Evolutionary conservation across 2,113 vertebrate genomes (phyloP), one percentile per base, ranked within the genome.

Genomic region (Oryzias javanicus): DNA sequence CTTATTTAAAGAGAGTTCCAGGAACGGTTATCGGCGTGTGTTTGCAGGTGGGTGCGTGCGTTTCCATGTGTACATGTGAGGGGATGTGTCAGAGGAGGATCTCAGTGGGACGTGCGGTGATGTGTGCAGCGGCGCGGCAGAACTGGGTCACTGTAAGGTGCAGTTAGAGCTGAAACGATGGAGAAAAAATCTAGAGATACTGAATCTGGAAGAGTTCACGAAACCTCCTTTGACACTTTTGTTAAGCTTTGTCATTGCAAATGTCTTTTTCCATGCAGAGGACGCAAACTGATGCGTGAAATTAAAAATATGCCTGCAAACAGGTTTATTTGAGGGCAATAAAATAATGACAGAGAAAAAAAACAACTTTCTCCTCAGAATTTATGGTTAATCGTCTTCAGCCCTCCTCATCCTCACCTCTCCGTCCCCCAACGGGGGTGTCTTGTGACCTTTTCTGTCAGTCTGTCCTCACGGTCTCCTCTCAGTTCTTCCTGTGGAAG

Each of bases 141-240:
- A 90, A 86, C 70, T 89, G 76, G 88, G 88, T 86, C 86, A 88
- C 60, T 54, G 55, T 58, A 74, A 82, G 70, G 54, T 61, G 55
- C 41, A 63, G 53, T n/a, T n/a, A 56, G 63, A 44, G 51, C 57
- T 29, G 49, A 24, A 74, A 45, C 46, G 56, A 53, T 15, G 55
- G 55, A 53, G 55, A 62, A 55, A 42, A 70, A 42, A 19, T 35
- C 35, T 35, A 12, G 71, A 72, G 55, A 76, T 57, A 56, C 46
- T 18, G 14, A 78, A 68, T 59, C 42, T 59, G 64, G 22, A 1
- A 18, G 4, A 44, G 29, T 76, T 70, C 22, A 64, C 18, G 64
- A 64, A 57, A 49, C 19, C 15, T 44, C 10, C 29, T 35, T 35
- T 35, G 8, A 10, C 7, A 35, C 7, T 13, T 35, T 6, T 53